These are phyloP conservation scores for Gadopsis marmoratus DNA, from an alignment of 2,797 vertebrate species.

Conservation along the genomic window DNA sequence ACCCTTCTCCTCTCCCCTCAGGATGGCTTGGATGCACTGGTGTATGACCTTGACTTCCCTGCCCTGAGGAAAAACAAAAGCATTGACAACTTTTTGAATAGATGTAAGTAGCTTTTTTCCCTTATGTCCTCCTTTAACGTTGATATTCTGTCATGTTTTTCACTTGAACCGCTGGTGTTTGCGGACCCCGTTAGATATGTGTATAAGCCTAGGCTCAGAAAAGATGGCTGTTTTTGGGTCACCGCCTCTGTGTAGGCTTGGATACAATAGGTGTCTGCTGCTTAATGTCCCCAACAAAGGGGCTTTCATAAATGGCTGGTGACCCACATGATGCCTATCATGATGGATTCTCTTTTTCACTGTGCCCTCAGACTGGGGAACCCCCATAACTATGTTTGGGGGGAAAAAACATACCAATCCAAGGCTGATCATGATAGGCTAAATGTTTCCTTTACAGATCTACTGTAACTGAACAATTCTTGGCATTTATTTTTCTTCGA, in stretches of 20 bases:
- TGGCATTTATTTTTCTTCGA: conserved; percentile 7
- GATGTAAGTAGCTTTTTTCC: conserved; percentile 91
- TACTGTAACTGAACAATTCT: neutral
- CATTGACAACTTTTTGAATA: conserved; percentile 99
- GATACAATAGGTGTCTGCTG: conserved; percentile 84
- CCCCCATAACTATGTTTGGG: conserved; percentile 29
- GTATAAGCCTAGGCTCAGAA: conserved; percentile 55
- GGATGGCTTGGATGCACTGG: conserved; percentile 98
- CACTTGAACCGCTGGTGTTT: conserved; percentile 49
- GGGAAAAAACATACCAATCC: neutral
- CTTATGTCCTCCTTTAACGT: conserved; percentile 20
- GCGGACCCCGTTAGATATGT: conserved; percentile 32
- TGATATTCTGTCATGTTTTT: conserved; percentile 31
- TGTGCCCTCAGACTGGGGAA: conserved; percentile 45
- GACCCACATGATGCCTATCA: conserved; percentile 80
- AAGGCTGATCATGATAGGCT: neutral
- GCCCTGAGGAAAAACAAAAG: conserved; percentile 99
- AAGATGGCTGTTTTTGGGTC: conserved; percentile 79
- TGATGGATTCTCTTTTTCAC: conserved; percentile 61
- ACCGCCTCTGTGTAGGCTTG: conserved; percentile 69
- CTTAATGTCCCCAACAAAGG: conserved; percentile 81
- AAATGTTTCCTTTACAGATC: conserved; percentile 11
- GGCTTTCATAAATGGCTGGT: conserved; percentile 80
- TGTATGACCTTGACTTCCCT: conserved; percentile 99
- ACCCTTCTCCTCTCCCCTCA: conserved; percentile 71